Conservation (phyloP, 1,140 invertebrate genomes). For the Heliothis virescens region DNA sequence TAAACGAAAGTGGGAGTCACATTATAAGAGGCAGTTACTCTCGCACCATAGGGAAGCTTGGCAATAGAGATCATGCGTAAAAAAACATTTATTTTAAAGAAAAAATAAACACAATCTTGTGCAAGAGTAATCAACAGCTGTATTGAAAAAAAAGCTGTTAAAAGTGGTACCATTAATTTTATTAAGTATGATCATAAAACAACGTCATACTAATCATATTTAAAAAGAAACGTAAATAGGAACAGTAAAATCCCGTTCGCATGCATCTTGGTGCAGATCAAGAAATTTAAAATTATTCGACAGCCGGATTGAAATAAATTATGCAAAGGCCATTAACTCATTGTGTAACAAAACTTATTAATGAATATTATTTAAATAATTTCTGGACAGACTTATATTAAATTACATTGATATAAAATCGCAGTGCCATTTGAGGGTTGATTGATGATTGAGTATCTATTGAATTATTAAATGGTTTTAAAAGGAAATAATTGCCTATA, state of each 20-base stretch:
- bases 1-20: conserved; percentile 9
- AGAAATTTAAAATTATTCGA: conserved; percentile 1
- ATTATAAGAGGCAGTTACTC: neutral
- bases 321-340: neutral
- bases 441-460: neutral
- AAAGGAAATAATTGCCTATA: too few relatives aligned
- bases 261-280: neutral
- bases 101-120: too few relatives aligned
- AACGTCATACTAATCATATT: neutral
- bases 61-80: too few relatives aligned
- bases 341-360: conserved; percentile 8
- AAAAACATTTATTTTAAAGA: too few relatives aligned
- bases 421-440: neutral
- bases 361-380: conserved; percentile 10
- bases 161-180: too few relatives aligned
- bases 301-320: conserved; percentile 18
- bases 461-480: conserved; percentile 1
- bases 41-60: neutral
- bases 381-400: neutral
- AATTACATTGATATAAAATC: neutral
- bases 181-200: too few relatives aligned
- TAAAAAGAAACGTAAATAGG: neutral
- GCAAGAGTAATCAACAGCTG: too few relatives aligned
- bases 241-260: neutral
- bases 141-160: neutral